Evolutionary conservation across 1,140 invertebrate genomes (phyloP).

Genomic region (Dreissena rostriformis): DNA sequence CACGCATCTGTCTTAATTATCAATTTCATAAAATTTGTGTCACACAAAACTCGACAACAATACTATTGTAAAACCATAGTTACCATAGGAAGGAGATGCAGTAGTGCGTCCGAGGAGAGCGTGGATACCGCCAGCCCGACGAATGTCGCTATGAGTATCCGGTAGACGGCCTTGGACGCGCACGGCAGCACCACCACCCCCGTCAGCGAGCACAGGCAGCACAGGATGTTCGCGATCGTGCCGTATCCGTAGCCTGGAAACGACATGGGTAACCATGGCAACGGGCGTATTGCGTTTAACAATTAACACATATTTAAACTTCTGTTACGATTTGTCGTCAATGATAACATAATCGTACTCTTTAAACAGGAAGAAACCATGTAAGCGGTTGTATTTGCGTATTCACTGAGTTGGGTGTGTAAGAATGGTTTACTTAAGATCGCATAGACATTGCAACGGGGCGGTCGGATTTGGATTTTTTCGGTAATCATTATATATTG

Average conservation of each 20-base stretch:
- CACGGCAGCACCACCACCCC: slow-evolving; percentile 62
- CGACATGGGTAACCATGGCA: neutral
- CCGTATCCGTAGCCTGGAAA: slow-evolving; percentile 67
- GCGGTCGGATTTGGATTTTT: no score
- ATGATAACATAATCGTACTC: neutral
- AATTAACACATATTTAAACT: neutral
- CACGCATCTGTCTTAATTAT: no score
- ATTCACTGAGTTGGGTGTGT: no score
- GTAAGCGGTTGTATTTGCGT: no score
- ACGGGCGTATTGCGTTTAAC: neutral
- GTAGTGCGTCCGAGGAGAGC: slow-evolving; percentile 79
- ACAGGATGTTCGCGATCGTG: slow-evolving; percentile 58
- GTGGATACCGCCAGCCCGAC: slow-evolving; percentile 81
- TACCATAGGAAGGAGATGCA: slow-evolving; percentile 81
- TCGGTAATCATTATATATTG: no score
- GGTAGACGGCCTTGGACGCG: slow-evolving; percentile 43
- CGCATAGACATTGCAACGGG: no score
- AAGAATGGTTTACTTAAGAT: no score
- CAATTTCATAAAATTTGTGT: no score
- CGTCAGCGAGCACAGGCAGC: slow-evolving; percentile 64
- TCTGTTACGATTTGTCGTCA: neutral
- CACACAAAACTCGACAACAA: no score
- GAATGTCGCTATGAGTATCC: slow-evolving; percentile 76
- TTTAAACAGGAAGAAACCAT: no score
- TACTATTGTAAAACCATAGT: neutral